Evolutionary conservation across 1,140 invertebrate genomes (phyloP).

Genomic region (Streblospio benedicti): DNA sequence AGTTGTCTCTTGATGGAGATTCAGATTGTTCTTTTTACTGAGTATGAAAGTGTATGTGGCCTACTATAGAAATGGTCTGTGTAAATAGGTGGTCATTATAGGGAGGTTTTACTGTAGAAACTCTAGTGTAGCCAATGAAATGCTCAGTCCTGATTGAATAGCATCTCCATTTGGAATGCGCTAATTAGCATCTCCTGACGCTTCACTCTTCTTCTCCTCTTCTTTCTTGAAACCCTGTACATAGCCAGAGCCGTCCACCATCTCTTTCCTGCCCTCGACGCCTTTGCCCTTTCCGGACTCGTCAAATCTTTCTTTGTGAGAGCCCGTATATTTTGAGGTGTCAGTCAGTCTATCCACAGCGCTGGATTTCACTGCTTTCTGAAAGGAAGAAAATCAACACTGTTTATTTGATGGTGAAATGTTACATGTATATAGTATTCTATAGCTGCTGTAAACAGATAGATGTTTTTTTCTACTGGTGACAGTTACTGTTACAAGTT

Average conservation of each 20-base stretch:
- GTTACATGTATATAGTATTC: neutral
- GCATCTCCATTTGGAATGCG: no score
- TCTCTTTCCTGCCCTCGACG: conserved; percentile 40
- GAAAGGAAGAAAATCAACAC: neutral
- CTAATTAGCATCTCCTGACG: no score
- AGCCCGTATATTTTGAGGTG: conserved; percentile 41
- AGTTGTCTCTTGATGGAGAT: no score
- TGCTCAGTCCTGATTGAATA: no score
- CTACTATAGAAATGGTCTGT: no score
- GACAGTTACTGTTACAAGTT: neutral
- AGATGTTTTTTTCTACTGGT: neutral
- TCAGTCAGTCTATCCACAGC: conserved; percentile 73
- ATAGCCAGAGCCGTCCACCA: conserved; percentile 37
- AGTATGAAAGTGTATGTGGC: no score
- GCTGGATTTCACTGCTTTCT: conserved; percentile 16
- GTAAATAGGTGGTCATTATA: no score
- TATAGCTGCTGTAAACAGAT: neutral
- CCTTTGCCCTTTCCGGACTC: conserved; percentile 43
- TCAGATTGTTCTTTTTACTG: no score
- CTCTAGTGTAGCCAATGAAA: no score
- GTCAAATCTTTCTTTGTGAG: conserved; percentile 46
- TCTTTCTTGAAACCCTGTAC: conserved; percentile 39
- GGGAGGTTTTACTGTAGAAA: no score
- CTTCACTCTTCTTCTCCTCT: no score
- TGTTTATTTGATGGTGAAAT: neutral